These are phyloP conservation scores for Drosophila borealis DNA, from an alignment of 2,888 invertebrate species.

Conservation along the genomic window DNA sequence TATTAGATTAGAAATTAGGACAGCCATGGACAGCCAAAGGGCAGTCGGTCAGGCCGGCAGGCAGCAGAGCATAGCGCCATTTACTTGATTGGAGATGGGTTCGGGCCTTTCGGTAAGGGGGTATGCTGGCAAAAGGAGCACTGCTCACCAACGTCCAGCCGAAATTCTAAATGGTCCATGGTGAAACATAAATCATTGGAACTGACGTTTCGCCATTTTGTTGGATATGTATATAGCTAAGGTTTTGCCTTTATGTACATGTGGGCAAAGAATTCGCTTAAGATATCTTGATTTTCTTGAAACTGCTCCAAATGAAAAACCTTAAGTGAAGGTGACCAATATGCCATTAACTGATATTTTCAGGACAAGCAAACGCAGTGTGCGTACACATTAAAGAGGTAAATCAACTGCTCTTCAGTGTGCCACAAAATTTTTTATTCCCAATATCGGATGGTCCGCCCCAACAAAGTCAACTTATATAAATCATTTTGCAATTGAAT, in stretches of 20 bases:
- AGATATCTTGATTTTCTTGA: conserved; percentile 28
- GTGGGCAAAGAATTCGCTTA: conserved; percentile 49
- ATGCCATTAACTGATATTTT: conserved; percentile 19
- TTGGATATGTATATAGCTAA: conserved; percentile 60
- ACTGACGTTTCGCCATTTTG: conserved; percentile 82
- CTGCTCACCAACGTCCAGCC: conserved; percentile 58
- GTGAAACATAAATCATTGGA: conserved; percentile 83
- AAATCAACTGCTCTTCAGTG: conserved; percentile 10
- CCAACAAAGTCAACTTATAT: conserved; percentile 80
- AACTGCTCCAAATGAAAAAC: conserved; percentile 29
- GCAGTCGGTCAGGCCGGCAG: conserved; percentile 34
- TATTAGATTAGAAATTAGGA: conserved; percentile 81
- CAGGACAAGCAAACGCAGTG: background rate
- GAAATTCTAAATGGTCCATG: conserved; percentile 75
- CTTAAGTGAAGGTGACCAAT: conserved; percentile 32
- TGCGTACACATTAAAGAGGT: conserved; percentile 19
- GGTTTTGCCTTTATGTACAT: conserved; percentile 12
- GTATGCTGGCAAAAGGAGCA: background rate
- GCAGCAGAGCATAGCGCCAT: conserved; percentile 73
- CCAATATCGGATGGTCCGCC: conserved; percentile 7
- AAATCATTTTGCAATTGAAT: conserved; percentile 83
- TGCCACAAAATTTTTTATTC: background rate
- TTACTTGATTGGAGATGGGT: conserved; percentile 51
- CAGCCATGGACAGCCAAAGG: conserved; percentile 52
- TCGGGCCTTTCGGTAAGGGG: conserved; percentile 14